Evolutionary conservation across 2,113 vertebrate genomes (phyloP).

Genomic region (Pangasianodon hypophthalmus): DNA sequence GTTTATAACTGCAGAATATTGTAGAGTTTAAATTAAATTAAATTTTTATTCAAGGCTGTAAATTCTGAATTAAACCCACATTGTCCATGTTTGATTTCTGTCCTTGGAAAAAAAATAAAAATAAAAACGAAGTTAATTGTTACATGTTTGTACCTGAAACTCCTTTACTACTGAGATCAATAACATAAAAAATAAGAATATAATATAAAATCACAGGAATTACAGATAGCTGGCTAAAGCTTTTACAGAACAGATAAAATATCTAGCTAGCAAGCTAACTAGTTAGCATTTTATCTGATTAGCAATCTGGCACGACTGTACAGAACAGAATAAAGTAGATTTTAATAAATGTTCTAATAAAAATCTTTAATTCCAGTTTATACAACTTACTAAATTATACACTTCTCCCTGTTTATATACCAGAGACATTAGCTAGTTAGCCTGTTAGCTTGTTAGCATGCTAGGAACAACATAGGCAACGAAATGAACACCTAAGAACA

Average conservation of each 20-base stretch:
- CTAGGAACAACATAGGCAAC: neutral
- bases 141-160: neutral
- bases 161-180: neutral
- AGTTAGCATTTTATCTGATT: neutral
- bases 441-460: neutral
- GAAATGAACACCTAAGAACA: neutral
- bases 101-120: neutral
- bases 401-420: neutral
- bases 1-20: neutral
- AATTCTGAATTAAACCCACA: neutral
- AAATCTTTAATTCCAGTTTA: neutral
- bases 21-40: neutral
- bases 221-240: neutral
- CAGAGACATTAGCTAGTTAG: neutral
- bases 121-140: neutral
- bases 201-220: neutral
- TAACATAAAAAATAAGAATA: neutral
- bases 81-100: neutral
- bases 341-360: neutral
- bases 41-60: neutral
- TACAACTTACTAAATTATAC: neutral
- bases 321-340: neutral
- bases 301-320: neutral
- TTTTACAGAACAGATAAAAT: neutral
- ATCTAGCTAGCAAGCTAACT: neutral